phyloP scores from a whole-genome alignment of 2,888 invertebrate species.

The Muschampia plurimacula region DNA sequence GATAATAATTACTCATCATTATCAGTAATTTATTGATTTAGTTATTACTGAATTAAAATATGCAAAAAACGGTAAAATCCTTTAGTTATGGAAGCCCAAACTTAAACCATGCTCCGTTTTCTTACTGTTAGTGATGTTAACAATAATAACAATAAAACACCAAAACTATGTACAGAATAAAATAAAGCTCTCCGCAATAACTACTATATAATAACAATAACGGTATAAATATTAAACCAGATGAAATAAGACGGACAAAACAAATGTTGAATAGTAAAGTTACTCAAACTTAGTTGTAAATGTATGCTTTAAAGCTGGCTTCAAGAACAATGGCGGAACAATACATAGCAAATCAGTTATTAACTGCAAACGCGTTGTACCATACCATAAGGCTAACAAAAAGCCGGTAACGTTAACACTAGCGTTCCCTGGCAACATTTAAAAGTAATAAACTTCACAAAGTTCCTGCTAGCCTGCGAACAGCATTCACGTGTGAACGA shows the following conservation, averaged over 20 bases:
- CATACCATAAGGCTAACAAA: neutral
- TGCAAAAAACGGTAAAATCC: too few species aligned
- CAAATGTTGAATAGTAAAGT: neutral
- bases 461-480: slow-evolving; percentile 1
- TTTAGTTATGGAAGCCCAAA: too few species aligned
- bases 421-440: slow-evolving; percentile 6
- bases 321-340: slow-evolving; percentile 1
- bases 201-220: neutral
- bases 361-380: neutral
- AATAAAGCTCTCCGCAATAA: neutral
- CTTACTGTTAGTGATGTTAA: too few species aligned
- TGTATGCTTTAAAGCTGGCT: neutral
- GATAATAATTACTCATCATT: too few species aligned
- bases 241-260: neutral
- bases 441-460: slow-evolving; percentile 1
- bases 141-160: neutral
- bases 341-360: neutral
- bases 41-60: too few species aligned
- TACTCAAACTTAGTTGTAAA: neutral
- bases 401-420: neutral
- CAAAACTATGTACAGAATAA: neutral
- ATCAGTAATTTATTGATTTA: too few species aligned
- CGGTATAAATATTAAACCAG: neutral
- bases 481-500: neutral
- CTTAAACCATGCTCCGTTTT: too few species aligned